Base-by-base conservation (phyloP, 2,797 vertebrate genomes). In the Stomatorhinus walkeri region DNA sequence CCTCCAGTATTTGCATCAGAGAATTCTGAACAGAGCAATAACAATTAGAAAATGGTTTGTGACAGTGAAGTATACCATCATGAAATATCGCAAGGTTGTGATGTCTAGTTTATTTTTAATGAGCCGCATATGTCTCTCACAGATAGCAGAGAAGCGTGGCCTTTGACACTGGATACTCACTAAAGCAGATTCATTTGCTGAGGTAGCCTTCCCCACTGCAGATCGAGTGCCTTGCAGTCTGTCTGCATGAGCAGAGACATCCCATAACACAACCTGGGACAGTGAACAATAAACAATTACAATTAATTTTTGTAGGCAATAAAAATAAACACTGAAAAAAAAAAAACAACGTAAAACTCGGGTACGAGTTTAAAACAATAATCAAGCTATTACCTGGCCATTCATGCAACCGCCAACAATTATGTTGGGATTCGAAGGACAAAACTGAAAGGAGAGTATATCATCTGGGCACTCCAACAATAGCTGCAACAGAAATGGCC, bases 401-500 rank as follows among this genome's bases (percentile, higher is more conserved):
- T 97, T 97, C 7, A 94, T 93, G 91, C 97, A 98, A 90, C 98
- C 97, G 61, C 96, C 98, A 93, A 95, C 97, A 88, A 99, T 97
- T 92, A 99, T 95, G 91, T 97, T 97, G 89, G 98, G 96, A 93
- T 99, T 93, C 1, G 94, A 96, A 0, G 97, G 97, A 93, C 95
- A 97, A 94, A 99, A 99, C 91, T 97, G 92, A 93, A 99, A 99
- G 93, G 96, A 94, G 92, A 93, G 95, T 93, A 99, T 94, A 46
- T 98, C 97, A 64, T 96, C 96, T 49, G 97, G 97, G 92, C 96
- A 96, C 91, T 97, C 96, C 92, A 99, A 92, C 91, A 98, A 94
- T 93, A 99, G 91, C 98, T 99, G 93, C 84, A 93, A 92, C 88
- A 91, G 92, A 94, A 89, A 72, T 90, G 86, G 59, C 40, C 88